Conservation (phyloP, 2,888 invertebrate species). For the Neuroscelio doddi region DNA sequence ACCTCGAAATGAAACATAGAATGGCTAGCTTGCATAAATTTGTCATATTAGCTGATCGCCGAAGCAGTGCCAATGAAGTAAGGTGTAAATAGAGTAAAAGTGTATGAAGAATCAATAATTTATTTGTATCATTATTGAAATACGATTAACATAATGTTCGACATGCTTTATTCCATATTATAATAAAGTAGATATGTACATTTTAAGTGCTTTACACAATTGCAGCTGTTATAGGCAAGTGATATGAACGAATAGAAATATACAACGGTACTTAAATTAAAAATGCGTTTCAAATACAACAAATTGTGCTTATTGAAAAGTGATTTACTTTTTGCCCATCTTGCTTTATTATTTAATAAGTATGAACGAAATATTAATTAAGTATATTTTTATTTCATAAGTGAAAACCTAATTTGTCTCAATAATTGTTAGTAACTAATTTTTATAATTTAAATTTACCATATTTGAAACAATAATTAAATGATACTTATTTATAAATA, state of each 20-base stretch:
- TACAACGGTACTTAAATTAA: slow-evolving; percentile 36
- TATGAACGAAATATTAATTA: too few relatives aligned
- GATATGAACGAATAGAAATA: slow-evolving; percentile 39
- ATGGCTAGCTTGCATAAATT: neutral
- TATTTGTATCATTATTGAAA: slow-evolving; percentile 36
- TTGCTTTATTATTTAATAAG: too few relatives aligned
- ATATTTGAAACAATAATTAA: too few relatives aligned
- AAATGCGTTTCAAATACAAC: neutral
- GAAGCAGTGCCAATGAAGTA: slow-evolving; percentile 25
- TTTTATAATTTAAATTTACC: too few relatives aligned
- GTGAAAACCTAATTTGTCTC: too few relatives aligned
- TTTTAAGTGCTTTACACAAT: slow-evolving; percentile 38
- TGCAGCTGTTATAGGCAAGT: slow-evolving; percentile 39
- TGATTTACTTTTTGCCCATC: neutral
- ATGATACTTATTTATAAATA: too few relatives aligned
- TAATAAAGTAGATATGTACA: slow-evolving; percentile 31
- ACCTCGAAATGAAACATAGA: too few relatives aligned
- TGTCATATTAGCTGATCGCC: slow-evolving; percentile 7
- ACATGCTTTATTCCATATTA: slow-evolving; percentile 33
- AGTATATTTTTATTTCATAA: too few relatives aligned
- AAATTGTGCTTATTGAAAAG: neutral
- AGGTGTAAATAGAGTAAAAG: slow-evolving; percentile 25
- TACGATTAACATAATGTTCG: slow-evolving; percentile 21
- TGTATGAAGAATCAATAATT: slow-evolving; percentile 23
- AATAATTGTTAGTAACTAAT: too few relatives aligned